These are phyloP conservation scores for Mohoua ochrocephala DNA, from an alignment of 2,113 vertebrate species.

Conservation along the genomic window DNA sequence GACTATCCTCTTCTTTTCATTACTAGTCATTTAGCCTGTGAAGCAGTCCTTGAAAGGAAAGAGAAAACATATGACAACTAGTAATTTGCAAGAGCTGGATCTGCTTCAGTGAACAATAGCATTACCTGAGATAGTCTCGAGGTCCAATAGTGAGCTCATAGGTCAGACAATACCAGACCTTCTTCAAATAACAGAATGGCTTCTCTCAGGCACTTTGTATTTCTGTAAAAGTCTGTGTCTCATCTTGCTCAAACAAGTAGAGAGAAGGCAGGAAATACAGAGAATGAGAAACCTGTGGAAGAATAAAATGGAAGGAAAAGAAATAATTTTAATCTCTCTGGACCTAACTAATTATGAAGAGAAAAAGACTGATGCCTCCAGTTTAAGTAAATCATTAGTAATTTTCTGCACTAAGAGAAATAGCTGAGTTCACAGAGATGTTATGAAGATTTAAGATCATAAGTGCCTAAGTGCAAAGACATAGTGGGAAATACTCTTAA, in stretches of 20 bases:
- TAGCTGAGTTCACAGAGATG: slow-evolving; percentile 42
- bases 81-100: slow-evolving; percentile 58
- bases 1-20: slow-evolving; percentile 58
- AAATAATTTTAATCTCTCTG: neutral
- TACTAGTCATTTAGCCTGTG: slow-evolving; percentile 53
- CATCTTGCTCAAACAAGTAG: neutral
- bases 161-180: slow-evolving; percentile 34
- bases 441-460: slow-evolving; percentile 49
- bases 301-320: neutral
- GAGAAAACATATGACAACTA: slow-evolving; percentile 51
- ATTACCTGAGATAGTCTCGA: slow-evolving; percentile 39
- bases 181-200: neutral
- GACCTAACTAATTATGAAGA: slow-evolving; percentile 18
- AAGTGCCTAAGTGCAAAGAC: slow-evolving; percentile 23
- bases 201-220: neutral
- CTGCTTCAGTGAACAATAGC: slow-evolving; percentile 60
- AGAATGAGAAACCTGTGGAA: neutral
- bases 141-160: slow-evolving; percentile 40
- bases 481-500: slow-evolving; percentile 9
- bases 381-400: slow-evolving; percentile 55
- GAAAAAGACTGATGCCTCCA: slow-evolving; percentile 10
- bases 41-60: slow-evolving; percentile 56
- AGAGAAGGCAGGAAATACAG: neutral
- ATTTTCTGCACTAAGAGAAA: slow-evolving; percentile 44
- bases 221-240: neutral